Conservation (phyloP, 2,797 vertebrate species). For the Dermochelys coriacea region DNA sequence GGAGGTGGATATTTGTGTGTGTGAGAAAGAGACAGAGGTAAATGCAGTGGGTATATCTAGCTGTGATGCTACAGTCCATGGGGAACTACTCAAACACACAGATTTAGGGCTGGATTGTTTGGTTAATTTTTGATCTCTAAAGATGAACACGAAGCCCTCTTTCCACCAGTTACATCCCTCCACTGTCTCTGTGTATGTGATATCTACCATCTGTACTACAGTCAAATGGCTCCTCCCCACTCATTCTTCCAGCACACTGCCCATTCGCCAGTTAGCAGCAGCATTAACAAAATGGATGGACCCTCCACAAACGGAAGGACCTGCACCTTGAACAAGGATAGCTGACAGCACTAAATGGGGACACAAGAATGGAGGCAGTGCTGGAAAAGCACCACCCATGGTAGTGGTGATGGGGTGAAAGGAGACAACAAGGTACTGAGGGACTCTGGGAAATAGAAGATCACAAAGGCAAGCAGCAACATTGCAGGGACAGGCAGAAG, state of each 20-base stretch:
- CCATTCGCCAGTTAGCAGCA: rapidly evolving
- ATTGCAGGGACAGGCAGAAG: neutral
- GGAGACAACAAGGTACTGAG: neutral
- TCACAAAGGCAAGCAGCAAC: neutral
- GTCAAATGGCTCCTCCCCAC: neutral
- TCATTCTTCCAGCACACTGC: neutral
- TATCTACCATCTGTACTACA: neutral
- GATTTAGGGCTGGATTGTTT: neutral
- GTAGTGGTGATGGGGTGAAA: neutral
- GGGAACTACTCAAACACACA: neutral
- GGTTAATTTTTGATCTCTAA: neutral
- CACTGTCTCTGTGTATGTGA: neutral
- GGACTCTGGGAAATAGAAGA: neutral
- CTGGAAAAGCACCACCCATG: neutral
- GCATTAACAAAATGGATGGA: neutral
- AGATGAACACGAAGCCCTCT: neutral
- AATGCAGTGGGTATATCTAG: neutral
- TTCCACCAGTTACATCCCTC: neutral
- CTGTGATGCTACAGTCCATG: neutral
- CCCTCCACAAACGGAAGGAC: neutral
- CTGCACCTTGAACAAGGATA: neutral
- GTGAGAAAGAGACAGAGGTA: neutral
- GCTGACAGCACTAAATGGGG: neutral
- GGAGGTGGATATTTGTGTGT: neutral
- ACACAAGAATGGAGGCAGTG: neutral